phyloP scores from a whole-genome alignment of 2,888 invertebrate genomes.

The Phortica magna region DNA sequence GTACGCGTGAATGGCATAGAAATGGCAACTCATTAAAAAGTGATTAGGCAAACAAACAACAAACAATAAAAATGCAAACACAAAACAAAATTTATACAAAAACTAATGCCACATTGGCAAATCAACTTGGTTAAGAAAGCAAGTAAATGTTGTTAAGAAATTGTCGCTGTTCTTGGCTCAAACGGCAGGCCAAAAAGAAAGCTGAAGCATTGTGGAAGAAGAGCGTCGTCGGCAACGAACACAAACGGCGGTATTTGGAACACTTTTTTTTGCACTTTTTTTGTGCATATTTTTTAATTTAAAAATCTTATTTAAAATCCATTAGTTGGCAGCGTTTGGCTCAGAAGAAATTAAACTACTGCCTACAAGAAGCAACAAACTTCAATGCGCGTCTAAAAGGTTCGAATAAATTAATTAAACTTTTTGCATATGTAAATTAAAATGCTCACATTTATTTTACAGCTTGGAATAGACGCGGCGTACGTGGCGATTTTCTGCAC shows the following conservation, averaged over 20 bases:
- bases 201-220: too few relatives aligned
- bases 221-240: too few relatives aligned
- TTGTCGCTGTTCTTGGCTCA: too few relatives aligned
- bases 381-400: neutral
- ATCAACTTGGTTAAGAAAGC: too few relatives aligned
- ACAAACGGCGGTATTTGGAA: too few relatives aligned
- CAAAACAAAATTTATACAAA: neutral
- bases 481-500: constrained; percentile 57
- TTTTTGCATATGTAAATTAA: neutral
- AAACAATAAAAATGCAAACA: neutral
- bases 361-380: neutral
- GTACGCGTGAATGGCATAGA: neutral
- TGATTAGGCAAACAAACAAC: neutral
- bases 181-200: too few relatives aligned
- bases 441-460: neutral
- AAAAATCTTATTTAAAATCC: too few relatives aligned
- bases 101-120: too few relatives aligned
- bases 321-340: neutral
- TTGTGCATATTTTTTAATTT: too few relatives aligned
- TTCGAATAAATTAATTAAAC: neutral
- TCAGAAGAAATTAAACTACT: neutral
- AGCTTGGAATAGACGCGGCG: constrained; percentile 42
- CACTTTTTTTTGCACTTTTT: too few relatives aligned
- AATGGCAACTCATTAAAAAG: neutral
- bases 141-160: too few relatives aligned